These are phyloP conservation scores for Empis livida DNA, from an alignment of 2,888 invertebrate genomes.

Conservation along the genomic window DNA sequence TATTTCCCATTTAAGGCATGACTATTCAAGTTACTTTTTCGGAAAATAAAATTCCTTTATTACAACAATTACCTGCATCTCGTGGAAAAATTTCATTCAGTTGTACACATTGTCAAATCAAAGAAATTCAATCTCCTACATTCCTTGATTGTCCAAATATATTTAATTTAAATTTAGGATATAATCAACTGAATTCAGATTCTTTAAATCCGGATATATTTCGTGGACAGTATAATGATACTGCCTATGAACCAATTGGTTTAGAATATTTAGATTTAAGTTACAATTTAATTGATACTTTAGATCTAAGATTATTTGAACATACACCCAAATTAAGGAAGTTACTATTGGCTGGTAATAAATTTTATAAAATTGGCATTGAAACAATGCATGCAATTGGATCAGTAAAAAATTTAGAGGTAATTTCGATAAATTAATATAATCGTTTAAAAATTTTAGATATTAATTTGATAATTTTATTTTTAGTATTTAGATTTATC, in stretches of 20 bases:
- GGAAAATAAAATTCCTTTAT: constrained; percentile 23
- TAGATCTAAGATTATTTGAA: constrained; percentile 48
- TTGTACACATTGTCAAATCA: constrained; percentile 30
- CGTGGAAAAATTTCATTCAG: constrained; percentile 26
- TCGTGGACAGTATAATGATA: constrained; percentile 47
- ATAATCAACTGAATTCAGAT: constrained; percentile 36
- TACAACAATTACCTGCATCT: constrained; percentile 32
- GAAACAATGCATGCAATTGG: constrained; percentile 46
- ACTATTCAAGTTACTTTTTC: constrained; percentile 29
- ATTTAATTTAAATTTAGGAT: constrained; percentile 29
- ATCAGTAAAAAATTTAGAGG: constrained; percentile 42
- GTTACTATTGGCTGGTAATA: constrained; percentile 48
- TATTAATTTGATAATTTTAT: not conserved
- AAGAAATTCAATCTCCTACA: constrained; percentile 25
- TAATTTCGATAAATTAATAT: constrained; percentile 20
- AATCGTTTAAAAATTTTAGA: not conserved
- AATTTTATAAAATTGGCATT: constrained; percentile 45
- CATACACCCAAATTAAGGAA: constrained; percentile 48
- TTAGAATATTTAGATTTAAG: constrained; percentile 48
- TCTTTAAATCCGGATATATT: constrained; percentile 50
- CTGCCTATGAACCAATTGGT: constrained; percentile 43
- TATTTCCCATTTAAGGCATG: constrained; percentile 11
- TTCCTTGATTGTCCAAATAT: constrained; percentile 33
- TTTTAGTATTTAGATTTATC: constrained; percentile 42
- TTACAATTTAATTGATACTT: constrained; percentile 48